Conservation (phyloP, 2,113 vertebrate genomes). For the Xenus cinereus region DNA sequence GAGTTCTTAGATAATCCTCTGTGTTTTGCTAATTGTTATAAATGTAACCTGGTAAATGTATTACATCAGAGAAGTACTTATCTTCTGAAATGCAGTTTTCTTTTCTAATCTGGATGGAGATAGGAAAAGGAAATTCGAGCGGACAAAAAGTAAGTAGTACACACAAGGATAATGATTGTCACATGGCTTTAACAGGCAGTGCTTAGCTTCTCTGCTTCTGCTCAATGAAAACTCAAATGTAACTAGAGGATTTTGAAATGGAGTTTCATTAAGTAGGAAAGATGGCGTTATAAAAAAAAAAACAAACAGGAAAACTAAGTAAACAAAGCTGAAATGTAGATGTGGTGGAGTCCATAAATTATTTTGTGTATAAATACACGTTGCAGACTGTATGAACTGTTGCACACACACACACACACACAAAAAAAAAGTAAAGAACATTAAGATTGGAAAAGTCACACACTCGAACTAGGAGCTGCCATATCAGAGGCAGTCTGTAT, state of each 20-base stretch:
- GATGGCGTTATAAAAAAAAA: neutral
- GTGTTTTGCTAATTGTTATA: constrained; percentile 28
- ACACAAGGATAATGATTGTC: neutral
- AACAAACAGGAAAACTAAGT: neutral
- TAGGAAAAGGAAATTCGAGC: constrained; percentile 4
- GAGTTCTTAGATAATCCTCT: neutral
- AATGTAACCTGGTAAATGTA: neutral
- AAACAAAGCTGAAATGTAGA: neutral
- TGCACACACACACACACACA: neutral
- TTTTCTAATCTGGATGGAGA: constrained; percentile 9
- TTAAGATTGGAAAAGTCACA: neutral
- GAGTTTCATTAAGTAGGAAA: neutral
- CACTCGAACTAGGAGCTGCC: neutral
- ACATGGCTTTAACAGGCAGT: neutral
- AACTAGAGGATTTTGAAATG: neutral
- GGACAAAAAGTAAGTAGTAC: neutral
- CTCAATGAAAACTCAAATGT: neutral
- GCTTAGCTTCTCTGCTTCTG: neutral
- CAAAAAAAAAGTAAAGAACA: neutral
- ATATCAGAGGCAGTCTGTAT: neutral
- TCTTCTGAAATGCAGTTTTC: neutral
- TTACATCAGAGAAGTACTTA: neutral
- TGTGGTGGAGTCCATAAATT: neutral
- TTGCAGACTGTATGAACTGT: neutral
- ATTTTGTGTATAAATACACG: neutral